A percentile compares a stretch with the other conserved stretches of the same genome.
Evolutionary conservation across 2,888 invertebrate genomes (phyloP).

Genomic region (Macropis europaea): DNA sequence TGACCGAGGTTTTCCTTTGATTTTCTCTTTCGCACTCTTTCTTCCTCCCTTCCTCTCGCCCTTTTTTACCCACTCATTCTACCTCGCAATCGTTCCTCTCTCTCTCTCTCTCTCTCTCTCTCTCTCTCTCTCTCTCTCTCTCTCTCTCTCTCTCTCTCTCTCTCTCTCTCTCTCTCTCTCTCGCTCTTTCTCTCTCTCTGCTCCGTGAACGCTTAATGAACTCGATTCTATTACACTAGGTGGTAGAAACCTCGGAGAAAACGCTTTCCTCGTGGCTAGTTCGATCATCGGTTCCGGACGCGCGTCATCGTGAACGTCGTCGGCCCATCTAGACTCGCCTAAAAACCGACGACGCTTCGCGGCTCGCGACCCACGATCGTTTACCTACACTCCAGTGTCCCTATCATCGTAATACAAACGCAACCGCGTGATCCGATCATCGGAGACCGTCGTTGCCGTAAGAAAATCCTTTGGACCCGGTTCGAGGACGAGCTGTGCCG

Average conservation of each 20-base stretch:
- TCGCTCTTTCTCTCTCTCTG: not conserved
- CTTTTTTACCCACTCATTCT: conserved; percentile 9
- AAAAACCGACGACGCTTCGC: no score
- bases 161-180: not conserved
- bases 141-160: not conserved
- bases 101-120: conserved; percentile 10
- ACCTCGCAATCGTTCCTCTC: not conserved
- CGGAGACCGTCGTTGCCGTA: no score
- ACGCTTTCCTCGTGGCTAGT: not conserved
- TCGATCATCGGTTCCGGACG: not conserved
- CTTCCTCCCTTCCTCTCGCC: not conserved
- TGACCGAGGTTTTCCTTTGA: not conserved
- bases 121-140: not conserved
- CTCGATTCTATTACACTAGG: conserved; percentile 36
- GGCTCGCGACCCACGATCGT: conserved; percentile 5
- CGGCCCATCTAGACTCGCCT: conserved; percentile 3
- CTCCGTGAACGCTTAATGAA: conserved; percentile 3
- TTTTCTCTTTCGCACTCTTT: not conserved
- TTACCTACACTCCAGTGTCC: no score
- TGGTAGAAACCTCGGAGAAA: conserved; percentile 24
- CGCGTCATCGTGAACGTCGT: not conserved
- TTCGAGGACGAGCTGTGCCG: conserved; percentile 14
- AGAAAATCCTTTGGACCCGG: not conserved
- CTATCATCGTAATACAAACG: no score
- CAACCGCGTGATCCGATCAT: no score